A percentile compares a stretch with the other conserved stretches of the same genome.
These are phyloP conservation scores for Hemithea aestivaria DNA, from an alignment of 2,888 invertebrate species.

Conservation along the genomic window DNA sequence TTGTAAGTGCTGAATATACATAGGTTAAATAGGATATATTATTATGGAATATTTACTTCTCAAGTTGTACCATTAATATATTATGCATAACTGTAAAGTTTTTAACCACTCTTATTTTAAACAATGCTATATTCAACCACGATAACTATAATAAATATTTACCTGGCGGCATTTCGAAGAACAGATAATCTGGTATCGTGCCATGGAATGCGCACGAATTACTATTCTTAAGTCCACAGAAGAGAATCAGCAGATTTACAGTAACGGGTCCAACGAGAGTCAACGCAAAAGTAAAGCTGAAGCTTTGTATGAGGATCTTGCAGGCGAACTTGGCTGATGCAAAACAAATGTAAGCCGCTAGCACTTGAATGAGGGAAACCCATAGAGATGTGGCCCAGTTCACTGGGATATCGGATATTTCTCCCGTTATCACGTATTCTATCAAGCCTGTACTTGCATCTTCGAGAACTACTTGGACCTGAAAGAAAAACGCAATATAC, in stretches of 20 bases:
- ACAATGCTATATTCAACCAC: no score
- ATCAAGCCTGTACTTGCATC: slow-evolving; percentile 53
- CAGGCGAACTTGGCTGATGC: slow-evolving; percentile 89
- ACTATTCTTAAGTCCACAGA: slow-evolving; percentile 82
- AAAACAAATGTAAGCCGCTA: slow-evolving; percentile 83
- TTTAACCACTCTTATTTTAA: no score
- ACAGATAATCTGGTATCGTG: slow-evolving; percentile 89
- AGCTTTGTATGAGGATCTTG: slow-evolving; percentile 92
- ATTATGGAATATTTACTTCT: no score
- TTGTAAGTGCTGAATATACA: no score
- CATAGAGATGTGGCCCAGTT: slow-evolving; percentile 71
- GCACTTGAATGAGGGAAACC: slow-evolving; percentile 82
- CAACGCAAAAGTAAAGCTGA: slow-evolving; percentile 91
- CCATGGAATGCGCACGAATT: slow-evolving; percentile 83
- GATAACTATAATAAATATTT: slow-evolving; percentile 14
- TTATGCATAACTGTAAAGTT: no score
- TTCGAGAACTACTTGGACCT: slow-evolving; percentile 69
- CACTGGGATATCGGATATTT: slow-evolving; percentile 44
- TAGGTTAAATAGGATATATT: no score
- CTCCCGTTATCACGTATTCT: slow-evolving; percentile 55
- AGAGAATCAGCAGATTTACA: slow-evolving; percentile 82
- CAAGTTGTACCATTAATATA: no score
- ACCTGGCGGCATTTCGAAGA: slow-evolving; percentile 88
- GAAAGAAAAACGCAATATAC: slow-evolving; percentile 29
- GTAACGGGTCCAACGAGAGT: slow-evolving; percentile 87